These are phyloP conservation scores for Rhyacichthys aspro DNA, from an alignment of 2,797 vertebrate species.

Conservation along the genomic window DNA sequence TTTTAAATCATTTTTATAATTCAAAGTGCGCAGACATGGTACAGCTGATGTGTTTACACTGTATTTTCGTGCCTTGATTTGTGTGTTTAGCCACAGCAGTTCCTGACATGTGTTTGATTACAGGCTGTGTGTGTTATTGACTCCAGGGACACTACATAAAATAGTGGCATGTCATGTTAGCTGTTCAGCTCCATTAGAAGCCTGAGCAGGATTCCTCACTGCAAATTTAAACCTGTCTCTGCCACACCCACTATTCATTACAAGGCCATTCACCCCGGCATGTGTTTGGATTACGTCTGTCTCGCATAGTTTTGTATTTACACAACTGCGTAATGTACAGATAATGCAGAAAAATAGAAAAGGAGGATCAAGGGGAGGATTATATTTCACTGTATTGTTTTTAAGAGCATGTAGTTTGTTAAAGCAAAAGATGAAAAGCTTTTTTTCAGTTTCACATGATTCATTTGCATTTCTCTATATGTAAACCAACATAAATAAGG, in stretches of 20 bases:
- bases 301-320: conserved; percentile 14
- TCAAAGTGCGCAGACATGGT: no score
- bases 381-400: conserved; percentile 23
- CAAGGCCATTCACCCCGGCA: conserved; percentile 20
- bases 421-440: background rate
- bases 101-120: conserved; percentile 25
- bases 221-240: conserved; percentile 66
- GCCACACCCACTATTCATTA: conserved; percentile 52
- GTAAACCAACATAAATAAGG: background rate
- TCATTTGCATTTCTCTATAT: background rate
- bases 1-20: no score
- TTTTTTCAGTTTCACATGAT: background rate
- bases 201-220: conserved; percentile 55
- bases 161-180: conserved; percentile 10
- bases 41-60: background rate
- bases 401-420: conserved; percentile 5
- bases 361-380: conserved; percentile 5
- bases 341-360: conserved; percentile 8
- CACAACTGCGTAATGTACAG: background rate
- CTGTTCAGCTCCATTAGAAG: conserved; percentile 9
- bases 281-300: conserved; percentile 6
- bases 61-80: background rate
- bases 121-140: background rate
- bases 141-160: conserved; percentile 7
- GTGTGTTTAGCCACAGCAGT: conserved; percentile 24